These are phyloP conservation scores for Virgularia gustaviana DNA, from an alignment of 92 coral and sea anemone genomes.

Conservation along the genomic window DNA sequence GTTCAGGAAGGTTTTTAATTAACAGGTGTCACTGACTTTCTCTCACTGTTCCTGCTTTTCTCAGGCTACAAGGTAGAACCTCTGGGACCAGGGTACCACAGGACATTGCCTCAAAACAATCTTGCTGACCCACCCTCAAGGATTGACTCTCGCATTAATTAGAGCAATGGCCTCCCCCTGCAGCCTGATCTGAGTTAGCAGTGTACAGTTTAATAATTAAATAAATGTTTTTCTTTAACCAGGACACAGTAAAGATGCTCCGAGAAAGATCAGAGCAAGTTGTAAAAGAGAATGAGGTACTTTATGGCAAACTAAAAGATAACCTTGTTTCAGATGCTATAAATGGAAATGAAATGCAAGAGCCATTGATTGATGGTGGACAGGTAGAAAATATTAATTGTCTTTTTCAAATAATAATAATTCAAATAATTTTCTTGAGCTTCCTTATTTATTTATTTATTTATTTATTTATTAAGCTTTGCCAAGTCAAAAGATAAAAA, in stretches of 20 bases:
- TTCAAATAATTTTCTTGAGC: neutral
- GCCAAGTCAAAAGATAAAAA: too few relatives aligned
- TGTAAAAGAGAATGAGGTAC: constrained; percentile 74
- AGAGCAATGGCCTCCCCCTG: too few relatives aligned
- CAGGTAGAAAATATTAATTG: neutral
- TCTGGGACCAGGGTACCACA: too few relatives aligned
- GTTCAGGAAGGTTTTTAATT: neutral
- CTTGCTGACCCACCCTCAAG: too few relatives aligned
- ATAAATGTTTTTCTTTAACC: too few relatives aligned
- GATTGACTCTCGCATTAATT: too few relatives aligned
- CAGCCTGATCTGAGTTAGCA: too few relatives aligned
- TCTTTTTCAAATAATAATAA: neutral
- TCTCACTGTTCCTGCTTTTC: too few relatives aligned
- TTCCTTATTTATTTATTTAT: neutral
- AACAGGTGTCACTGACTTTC: neutral
- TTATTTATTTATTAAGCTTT: neutral
- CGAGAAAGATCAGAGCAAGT: constrained; percentile 70
- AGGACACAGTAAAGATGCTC: constrained; percentile 73
- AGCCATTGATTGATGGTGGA: neutral
- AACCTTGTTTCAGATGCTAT: constrained; percentile 58
- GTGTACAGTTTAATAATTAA: too few relatives aligned
- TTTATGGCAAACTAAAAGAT: constrained; percentile 70
- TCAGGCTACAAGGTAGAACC: too few relatives aligned
- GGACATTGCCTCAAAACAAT: too few relatives aligned
- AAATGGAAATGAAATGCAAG: neutral